Conservation (phyloP, 2,888 invertebrate genomes). For the Synanthedon vespiformis region DNA sequence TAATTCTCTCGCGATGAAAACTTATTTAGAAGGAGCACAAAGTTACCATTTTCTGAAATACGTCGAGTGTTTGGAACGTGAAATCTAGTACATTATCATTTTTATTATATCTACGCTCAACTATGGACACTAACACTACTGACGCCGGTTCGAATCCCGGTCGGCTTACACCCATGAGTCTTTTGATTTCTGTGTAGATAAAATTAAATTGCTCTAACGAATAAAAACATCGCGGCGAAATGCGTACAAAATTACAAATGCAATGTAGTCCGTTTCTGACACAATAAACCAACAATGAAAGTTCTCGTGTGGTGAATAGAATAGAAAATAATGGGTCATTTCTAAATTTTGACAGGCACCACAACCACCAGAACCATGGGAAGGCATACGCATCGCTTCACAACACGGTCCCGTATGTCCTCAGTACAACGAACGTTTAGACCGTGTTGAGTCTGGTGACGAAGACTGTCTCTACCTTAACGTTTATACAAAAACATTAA, state of each 20-base stretch:
- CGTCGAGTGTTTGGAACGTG: too few relatives aligned
- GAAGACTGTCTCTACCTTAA: slow-evolving; percentile 79
- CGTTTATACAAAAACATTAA: slow-evolving; percentile 65
- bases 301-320: too few relatives aligned
- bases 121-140: too few relatives aligned
- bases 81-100: too few relatives aligned
- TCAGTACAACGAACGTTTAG: slow-evolving; percentile 57
- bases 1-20: too few relatives aligned
- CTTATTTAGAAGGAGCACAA: too few relatives aligned
- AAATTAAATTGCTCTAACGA: too few relatives aligned
- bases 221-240: not conserved
- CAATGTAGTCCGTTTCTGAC: not conserved
- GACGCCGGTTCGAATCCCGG: too few relatives aligned
- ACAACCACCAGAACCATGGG: slow-evolving; percentile 46
- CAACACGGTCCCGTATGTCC: slow-evolving; percentile 56
- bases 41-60: too few relatives aligned
- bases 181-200: too few relatives aligned
- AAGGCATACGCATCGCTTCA: slow-evolving; percentile 43
- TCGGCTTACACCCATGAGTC: too few relatives aligned
- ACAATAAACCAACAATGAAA: not conserved
- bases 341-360: slow-evolving; percentile 39
- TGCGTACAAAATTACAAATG: not conserved
- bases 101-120: not conserved
- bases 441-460: slow-evolving; percentile 62
- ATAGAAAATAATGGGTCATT: not conserved